Base-by-base conservation (phyloP, 2,113 vertebrate genomes). In the Protobothrops flavoviridis region DNA sequence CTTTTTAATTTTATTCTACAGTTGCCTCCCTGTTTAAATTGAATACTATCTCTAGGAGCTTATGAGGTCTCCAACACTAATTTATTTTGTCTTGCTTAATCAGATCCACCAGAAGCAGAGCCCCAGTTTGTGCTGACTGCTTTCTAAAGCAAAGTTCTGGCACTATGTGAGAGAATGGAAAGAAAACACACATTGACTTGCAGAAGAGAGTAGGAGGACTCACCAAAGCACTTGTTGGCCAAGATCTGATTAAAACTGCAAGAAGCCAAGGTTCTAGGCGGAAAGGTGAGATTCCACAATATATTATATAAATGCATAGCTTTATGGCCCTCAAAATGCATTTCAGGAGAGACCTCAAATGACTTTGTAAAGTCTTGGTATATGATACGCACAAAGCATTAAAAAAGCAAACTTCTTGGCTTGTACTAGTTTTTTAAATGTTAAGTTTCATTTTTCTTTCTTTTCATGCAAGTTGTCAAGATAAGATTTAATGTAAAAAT, bases 21-120 rank as follows among this genome's bases (percentile, higher is more conserved):
- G 98, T 98, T 97, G 97, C 96, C 92, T 97, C 96, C 95, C 4
- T 94, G 95, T 95, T 92, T 97, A 97, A 98, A 97, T 97, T 97
- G 95, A 97, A 95, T 96, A 97, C 96, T 98, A 95, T 96, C 95
- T 97, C 85, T 93, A 96, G 96, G 95, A 97, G 97, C 94, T 96
- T 97, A 95, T 93, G 95, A 97, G 96, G 95, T 97, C 96, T 97
- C 96, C 92, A 96, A 97, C 95, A 95, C 94, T 97, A 97, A 98
- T 96, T 96, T 96, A 97, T 96, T 98, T 97, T 97, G 97, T 97
- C 98, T 97, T 97, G 94, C 95, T 97, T 97, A 96, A 97, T 97
- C 97, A 97, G 39, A 94, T 93, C 85, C 8, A 26, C 92, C 92
- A 89, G 93, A 96, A 96, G 1, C 96, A 97, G 96, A 90, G 91